Conservation (phyloP, 2,113 vertebrate species). For the Dasyprocta punctata region DNA sequence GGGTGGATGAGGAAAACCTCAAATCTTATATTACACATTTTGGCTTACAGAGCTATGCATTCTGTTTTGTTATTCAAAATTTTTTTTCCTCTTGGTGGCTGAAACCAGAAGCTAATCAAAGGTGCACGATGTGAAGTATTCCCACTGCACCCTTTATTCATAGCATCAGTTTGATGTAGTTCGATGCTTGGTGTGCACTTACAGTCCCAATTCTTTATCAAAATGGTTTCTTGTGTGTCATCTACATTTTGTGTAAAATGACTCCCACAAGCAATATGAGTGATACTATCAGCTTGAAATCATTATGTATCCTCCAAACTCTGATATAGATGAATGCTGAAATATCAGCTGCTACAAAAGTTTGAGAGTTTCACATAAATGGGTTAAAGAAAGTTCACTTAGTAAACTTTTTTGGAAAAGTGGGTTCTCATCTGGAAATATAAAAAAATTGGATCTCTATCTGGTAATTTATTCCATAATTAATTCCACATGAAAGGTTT, state of each 20-base stretch:
- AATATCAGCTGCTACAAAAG: background rate
- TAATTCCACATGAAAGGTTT: conserved; percentile 40
- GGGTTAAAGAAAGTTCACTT: background rate
- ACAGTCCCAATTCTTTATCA: background rate
- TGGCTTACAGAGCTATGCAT: background rate
- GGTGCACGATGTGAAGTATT: accelerated
- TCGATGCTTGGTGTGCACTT: background rate
- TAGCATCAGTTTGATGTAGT: accelerated
- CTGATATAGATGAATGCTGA: background rate
- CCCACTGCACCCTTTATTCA: background rate
- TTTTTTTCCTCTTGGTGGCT: background rate
- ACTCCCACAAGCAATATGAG: background rate
- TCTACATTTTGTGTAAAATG: background rate
- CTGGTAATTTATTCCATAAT: background rate
- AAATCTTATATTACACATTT: accelerated
- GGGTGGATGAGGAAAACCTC: accelerated
- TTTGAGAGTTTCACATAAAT: background rate
- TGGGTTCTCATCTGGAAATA: background rate
- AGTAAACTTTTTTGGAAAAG: background rate
- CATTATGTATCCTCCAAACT: background rate
- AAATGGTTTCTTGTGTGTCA: background rate
- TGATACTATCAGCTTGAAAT: background rate
- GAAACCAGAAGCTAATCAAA: background rate
- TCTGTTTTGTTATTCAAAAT: background rate
- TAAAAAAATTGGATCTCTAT: background rate